Evolutionary conservation across 2,113 vertebrate genomes (phyloP).

Genomic region (Semicossyphus pulcher): DNA sequence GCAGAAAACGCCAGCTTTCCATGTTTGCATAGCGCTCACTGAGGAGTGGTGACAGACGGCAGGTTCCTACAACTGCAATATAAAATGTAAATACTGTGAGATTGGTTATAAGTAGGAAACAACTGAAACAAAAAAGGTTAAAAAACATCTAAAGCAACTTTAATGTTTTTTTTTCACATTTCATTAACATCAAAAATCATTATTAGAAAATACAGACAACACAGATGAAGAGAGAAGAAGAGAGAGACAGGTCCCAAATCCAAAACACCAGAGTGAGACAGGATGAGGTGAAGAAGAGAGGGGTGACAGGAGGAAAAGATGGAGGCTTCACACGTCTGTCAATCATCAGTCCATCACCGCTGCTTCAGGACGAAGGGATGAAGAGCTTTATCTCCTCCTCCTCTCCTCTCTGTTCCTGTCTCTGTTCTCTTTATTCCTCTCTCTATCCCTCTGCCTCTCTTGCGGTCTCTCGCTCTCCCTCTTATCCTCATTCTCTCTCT

Average conservation of each 20-base stretch:
- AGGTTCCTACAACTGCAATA: not conserved
- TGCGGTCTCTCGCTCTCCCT: conserved; percentile 55
- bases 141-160: conserved; percentile 60
- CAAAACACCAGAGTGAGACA: conserved; percentile 13
- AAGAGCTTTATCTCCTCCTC: conserved; percentile 55
- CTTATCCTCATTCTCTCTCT: conserved; percentile 47
- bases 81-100: not conserved
- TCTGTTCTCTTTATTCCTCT: conserved; percentile 77
- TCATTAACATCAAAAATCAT: conserved; percentile 55
- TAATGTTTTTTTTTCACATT: conserved; percentile 46
- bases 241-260: conserved; percentile 6
- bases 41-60: too few relatives aligned
- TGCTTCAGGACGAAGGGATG: not conserved
- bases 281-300: conserved; percentile 9
- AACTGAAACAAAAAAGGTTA: conserved; percentile 20
- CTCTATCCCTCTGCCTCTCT: conserved; percentile 47
- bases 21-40: too few relatives aligned
- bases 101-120: not conserved
- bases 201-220: conserved; percentile 47
- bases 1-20: too few relatives aligned
- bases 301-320: conserved; percentile 25
- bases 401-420: conserved; percentile 66
- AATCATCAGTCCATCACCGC: conserved; percentile 38
- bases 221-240: not conserved
- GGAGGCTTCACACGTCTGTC: conserved; percentile 10